These are phyloP conservation scores for Gastrophysa polygoni DNA, from an alignment of 2,888 invertebrate species.

Conservation along the genomic window DNA sequence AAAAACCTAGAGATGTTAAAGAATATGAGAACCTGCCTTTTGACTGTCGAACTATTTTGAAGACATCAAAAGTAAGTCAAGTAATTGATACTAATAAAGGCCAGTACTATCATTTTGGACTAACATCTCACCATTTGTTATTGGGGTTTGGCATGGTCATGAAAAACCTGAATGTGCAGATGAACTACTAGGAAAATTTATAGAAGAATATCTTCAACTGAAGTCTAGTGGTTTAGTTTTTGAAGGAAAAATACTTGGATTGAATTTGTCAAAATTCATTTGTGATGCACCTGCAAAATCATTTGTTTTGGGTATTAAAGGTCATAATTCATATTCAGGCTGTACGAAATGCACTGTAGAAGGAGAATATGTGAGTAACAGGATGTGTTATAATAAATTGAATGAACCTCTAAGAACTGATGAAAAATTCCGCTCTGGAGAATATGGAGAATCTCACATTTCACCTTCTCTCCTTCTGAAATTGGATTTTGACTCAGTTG, in stretches of 20 bases:
- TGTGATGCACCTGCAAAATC: constrained; percentile 4
- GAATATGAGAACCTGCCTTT: constrained; percentile 2
- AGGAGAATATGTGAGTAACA: constrained; percentile 3
- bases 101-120: constrained; percentile 2
- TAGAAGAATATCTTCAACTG: background rate
- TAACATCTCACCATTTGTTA: constrained; percentile 4
- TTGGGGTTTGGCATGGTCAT: constrained; percentile 2
- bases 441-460: constrained; percentile 2
- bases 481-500: background rate
- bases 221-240: constrained; percentile 2
- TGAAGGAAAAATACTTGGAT: constrained; percentile 1
- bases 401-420: background rate
- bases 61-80: background rate
- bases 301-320: background rate
- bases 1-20: constrained; percentile 2
- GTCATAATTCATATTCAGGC: constrained; percentile 4
- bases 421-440: constrained; percentile 4
- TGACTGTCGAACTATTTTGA: too few species aligned
- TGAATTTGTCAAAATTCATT: constrained; percentile 1
- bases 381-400: background rate
- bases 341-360: constrained; percentile 3
- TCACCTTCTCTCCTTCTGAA: constrained; percentile 1
- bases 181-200: background rate
- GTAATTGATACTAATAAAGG: background rate
- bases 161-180: constrained; percentile 3